A percentile compares a stretch with the other conserved stretches of the same genome.
phyloP scores from a whole-genome alignment of 2,797 vertebrate species.

The Alectoris magna region DNA sequence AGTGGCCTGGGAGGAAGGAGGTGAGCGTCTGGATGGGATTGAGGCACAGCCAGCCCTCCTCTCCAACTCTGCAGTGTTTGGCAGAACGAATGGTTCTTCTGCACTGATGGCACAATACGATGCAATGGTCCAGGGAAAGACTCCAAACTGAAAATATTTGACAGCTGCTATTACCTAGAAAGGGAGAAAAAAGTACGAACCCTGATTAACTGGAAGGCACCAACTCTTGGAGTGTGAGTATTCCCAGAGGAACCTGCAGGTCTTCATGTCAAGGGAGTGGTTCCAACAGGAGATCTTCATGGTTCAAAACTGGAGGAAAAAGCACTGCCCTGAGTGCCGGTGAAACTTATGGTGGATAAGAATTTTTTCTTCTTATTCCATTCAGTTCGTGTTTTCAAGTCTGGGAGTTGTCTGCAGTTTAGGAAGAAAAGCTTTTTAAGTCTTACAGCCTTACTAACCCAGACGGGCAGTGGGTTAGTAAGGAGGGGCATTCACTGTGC shows the following conservation, averaged over 20 bases:
- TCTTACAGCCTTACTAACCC: not conserved
- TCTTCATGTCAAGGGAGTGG: slow-evolving; percentile 3
- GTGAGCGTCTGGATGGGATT: slow-evolving; percentile 84
- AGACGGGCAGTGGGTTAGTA: not conserved
- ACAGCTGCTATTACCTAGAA: slow-evolving; percentile 83
- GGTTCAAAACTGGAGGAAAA: slow-evolving; percentile 14
- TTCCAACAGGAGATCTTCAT: slow-evolving; percentile 32
- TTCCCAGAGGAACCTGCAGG: slow-evolving; percentile 4
- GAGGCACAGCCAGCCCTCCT: slow-evolving; percentile 80
- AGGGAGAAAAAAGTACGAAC: not conserved
- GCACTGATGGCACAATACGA: slow-evolving; percentile 79
- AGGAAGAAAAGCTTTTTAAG: not conserved
- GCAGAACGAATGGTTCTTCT: slow-evolving; percentile 83
- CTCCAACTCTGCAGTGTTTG: slow-evolving; percentile 81
- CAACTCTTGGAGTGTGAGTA: not conserved
- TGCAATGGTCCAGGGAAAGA: slow-evolving; percentile 86
- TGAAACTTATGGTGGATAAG: not conserved
- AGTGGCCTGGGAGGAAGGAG: slow-evolving; percentile 82
- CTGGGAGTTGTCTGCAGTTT: not conserved
- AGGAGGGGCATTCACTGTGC: not conserved
- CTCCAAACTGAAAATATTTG: slow-evolving; percentile 88
- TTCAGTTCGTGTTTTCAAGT: slow-evolving; percentile 37
- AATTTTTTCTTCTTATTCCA: slow-evolving; percentile 22
- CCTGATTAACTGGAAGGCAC: slow-evolving; percentile 14
- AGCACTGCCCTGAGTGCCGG: not conserved